These are phyloP conservation scores for Pogonomyrmex barbatus DNA, from an alignment of 1,140 invertebrate species.

Conservation along the genomic window DNA sequence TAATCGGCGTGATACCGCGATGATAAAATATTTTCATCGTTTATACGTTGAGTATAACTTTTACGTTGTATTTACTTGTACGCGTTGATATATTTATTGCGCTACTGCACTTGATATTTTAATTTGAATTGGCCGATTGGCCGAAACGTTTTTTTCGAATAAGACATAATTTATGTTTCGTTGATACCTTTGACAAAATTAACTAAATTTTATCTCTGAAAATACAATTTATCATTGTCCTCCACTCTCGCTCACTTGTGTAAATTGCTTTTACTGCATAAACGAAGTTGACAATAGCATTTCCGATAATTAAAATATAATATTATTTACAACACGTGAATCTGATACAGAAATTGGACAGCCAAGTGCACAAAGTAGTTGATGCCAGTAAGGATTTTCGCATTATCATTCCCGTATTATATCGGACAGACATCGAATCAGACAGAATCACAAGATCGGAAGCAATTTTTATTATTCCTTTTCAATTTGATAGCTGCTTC, in stretches of 20 bases:
- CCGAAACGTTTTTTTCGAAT: neutral
- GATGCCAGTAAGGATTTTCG: neutral
- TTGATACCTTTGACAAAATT: neutral
- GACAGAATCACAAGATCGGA: constrained; percentile 5
- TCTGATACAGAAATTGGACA: constrained; percentile 11
- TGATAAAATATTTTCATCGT: no score
- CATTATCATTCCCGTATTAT: constrained; percentile 11
- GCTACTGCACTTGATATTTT: neutral
- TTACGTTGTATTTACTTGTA: no score
- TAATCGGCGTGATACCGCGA: no score
- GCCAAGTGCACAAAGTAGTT: neutral
- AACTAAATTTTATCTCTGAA: constrained; percentile 2
- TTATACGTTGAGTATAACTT: no score
- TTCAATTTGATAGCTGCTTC: neutral
- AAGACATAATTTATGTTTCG: neutral
- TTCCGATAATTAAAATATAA: constrained; percentile 45
- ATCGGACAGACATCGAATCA: neutral
- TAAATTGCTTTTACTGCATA: constrained; percentile 16
- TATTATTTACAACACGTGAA: constrained; percentile 6
- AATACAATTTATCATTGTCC: constrained; percentile 26
- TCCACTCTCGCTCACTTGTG: neutral
- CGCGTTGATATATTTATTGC: neutral
- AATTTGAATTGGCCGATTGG: neutral
- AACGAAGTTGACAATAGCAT: constrained; percentile 43
- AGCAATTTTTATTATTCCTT: constrained; percentile 50